Conservation (phyloP, 2,888 invertebrate genomes). For the Amorpha juglandis region DNA sequence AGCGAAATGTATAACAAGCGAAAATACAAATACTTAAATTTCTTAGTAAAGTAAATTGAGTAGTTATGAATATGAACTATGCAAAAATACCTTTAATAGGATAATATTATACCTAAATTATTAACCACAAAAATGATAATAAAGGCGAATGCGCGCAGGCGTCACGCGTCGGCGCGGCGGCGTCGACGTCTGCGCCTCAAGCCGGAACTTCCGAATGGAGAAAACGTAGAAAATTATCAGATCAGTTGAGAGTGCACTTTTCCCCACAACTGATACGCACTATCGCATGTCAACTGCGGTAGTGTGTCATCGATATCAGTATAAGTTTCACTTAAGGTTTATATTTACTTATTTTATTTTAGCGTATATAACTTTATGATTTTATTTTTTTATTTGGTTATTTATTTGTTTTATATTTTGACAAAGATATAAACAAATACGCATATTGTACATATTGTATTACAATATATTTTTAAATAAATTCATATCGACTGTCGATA, state of each 20-base stretch:
- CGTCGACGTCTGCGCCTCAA: slow-evolving; percentile 30
- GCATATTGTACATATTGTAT: no score
- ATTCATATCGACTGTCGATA: no score
- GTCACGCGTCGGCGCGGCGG: background rate
- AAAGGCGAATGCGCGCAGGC: background rate
- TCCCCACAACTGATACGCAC: slow-evolving; percentile 50
- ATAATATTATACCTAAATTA: no score
- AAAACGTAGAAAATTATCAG: slow-evolving; percentile 49
- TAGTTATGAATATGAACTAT: background rate
- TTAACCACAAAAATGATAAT: background rate
- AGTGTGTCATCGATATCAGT: slow-evolving; percentile 32
- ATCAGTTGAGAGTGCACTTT: slow-evolving; percentile 41
- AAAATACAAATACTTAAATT: no score
- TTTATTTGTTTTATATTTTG: no score
- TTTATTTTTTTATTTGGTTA: background rate
- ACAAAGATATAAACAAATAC: no score
- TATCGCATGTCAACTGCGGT: slow-evolving; percentile 53
- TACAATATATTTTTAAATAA: no score
- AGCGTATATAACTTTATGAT: background rate
- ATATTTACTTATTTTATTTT: background rate
- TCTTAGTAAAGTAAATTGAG: no score
- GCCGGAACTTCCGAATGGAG: slow-evolving; percentile 64
- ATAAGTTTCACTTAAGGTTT: slow-evolving; percentile 28
- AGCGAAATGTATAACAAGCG: no score
- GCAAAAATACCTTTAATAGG: no score